phyloP scores from a whole-genome alignment of 2,888 invertebrate genomes.

The Cephus nigrinus region DNA sequence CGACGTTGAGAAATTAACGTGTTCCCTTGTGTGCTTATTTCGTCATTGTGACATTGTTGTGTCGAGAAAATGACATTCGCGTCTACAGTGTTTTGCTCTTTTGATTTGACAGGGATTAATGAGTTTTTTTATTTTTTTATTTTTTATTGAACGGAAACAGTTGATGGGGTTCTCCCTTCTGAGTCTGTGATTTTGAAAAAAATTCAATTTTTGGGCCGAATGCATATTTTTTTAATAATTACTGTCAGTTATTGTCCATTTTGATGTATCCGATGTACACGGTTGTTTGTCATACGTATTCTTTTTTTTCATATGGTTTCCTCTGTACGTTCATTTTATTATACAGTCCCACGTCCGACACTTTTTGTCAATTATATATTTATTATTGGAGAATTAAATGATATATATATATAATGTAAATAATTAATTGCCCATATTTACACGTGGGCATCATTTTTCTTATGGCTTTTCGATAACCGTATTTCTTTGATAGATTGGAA shows the following conservation, averaged over 20 bases:
- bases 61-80: not conserved
- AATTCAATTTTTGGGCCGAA: not conserved
- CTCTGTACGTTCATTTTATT: not conserved
- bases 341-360: not conserved
- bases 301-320: too few relatives aligned
- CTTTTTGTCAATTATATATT: not conserved
- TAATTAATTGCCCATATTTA: conserved; percentile 35
- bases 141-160: not conserved
- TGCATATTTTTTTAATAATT: not conserved
- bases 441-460: not conserved
- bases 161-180: not conserved
- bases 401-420: conserved; percentile 16
- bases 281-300: not conserved
- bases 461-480: not conserved
- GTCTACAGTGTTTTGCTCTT: not conserved
- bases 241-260: not conserved
- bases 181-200: not conserved
- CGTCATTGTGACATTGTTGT: not conserved
- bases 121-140: too few relatives aligned
- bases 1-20: not conserved
- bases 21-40: not conserved
- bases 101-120: not conserved
- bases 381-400: not conserved
- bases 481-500: conserved; percentile 57
- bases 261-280: not conserved